These are phyloP conservation scores for Nautilus pompilius DNA, from an alignment of 1,140 invertebrate species.

Conservation along the genomic window DNA sequence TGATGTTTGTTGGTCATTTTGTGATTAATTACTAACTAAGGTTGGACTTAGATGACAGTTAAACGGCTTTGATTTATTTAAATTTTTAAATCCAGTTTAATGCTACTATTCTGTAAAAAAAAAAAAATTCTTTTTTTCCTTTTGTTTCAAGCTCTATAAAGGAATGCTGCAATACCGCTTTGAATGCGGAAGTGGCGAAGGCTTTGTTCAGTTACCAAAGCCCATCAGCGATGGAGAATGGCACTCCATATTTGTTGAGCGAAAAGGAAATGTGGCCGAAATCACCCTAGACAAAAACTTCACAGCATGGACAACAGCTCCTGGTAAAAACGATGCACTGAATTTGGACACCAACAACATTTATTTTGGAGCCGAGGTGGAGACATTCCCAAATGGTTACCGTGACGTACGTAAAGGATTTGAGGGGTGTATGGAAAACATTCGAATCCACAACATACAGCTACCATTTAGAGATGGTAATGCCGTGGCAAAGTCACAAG, in stretches of 20 bases:
- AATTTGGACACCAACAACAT: slow-evolving; percentile 82
- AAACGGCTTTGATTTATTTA: background rate
- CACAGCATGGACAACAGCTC: slow-evolving; percentile 74
- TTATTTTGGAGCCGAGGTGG: slow-evolving; percentile 80
- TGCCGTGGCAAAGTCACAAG: slow-evolving; percentile 63
- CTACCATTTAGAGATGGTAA: slow-evolving; percentile 67
- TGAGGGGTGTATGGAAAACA: slow-evolving; percentile 86
- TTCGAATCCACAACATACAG: slow-evolving; percentile 72
- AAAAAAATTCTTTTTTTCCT: slow-evolving; percentile 8
- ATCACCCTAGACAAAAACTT: slow-evolving; percentile 76
- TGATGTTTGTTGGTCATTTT: no score
- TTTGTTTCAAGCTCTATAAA: slow-evolving; percentile 64
- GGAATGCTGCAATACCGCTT: slow-evolving; percentile 84
- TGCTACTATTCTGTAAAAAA: background rate
- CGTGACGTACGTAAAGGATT: slow-evolving; percentile 77
- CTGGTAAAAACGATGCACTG: slow-evolving; percentile 77
- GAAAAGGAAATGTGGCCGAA: slow-evolving; percentile 68
- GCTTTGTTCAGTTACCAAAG: slow-evolving; percentile 73
- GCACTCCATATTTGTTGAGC: slow-evolving; percentile 81
- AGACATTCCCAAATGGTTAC: slow-evolving; percentile 64
- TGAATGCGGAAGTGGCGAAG: slow-evolving; percentile 88
- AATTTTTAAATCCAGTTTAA: background rate
- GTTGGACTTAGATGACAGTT: background rate
- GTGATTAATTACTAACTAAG: no score
- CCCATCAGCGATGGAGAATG: slow-evolving; percentile 83